Evolutionary conservation across 1,140 invertebrate species (phyloP).

Genomic region (Plectrocnemia conspersa): DNA sequence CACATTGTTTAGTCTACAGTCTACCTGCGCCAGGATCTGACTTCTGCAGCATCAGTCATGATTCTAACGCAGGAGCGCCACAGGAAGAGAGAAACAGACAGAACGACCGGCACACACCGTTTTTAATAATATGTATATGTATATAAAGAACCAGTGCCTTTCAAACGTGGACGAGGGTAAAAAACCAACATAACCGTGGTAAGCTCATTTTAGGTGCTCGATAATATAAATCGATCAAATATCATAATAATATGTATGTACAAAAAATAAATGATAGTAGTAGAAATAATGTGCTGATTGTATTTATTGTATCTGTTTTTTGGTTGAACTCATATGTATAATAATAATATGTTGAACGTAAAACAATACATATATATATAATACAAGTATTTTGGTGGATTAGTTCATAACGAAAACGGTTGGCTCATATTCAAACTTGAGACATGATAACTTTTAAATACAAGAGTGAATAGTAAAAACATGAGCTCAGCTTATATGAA

Average conservation of each 20-base stretch:
- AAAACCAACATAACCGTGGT: conserved; percentile 20
- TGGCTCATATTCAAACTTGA: too few species aligned
- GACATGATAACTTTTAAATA: too few species aligned
- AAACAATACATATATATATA: conserved; percentile 4
- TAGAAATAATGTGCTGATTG: conserved; percentile 18
- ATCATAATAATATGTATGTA: conserved; percentile 5
- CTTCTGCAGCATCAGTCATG: not conserved
- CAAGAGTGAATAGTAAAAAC: too few species aligned
- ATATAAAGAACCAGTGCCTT: conserved; percentile 18
- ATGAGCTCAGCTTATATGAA: too few species aligned
- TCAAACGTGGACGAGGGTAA: conserved; percentile 18
- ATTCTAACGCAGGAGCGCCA: conserved; percentile 6
- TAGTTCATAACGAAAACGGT: not conserved
- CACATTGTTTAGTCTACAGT: too few species aligned
- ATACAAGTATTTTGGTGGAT: not conserved
- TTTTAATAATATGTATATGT: conserved; percentile 3
- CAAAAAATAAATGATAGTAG: conserved; percentile 13
- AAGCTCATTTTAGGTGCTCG: conserved; percentile 22
- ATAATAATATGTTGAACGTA: conserved; percentile 20
- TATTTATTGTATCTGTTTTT: conserved; percentile 12
- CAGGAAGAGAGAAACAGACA: conserved; percentile 26
- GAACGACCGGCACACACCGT: conserved; percentile 22
- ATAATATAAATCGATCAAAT: conserved; percentile 12
- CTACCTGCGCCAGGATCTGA: conserved; percentile 6
- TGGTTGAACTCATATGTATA: conserved; percentile 22